Percentiles rank a stretch among this genome's conserved stretches.
phyloP scores from a whole-genome alignment of 2,888 invertebrate species.

The Aromia moschata region DNA sequence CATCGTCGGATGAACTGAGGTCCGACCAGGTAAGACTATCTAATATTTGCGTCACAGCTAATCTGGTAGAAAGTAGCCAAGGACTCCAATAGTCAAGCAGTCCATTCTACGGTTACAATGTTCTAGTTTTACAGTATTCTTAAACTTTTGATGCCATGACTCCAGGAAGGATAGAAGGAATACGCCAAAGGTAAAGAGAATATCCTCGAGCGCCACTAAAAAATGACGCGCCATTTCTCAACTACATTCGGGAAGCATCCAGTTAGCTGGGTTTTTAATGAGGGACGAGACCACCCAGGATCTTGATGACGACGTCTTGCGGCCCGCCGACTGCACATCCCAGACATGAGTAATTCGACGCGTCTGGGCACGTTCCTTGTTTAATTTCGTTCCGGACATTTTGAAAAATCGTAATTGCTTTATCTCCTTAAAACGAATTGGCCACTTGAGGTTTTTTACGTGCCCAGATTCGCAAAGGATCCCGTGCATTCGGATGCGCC shows the following conservation, averaged over 20 bases:
- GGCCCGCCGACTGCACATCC: background rate
- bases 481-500: background rate
- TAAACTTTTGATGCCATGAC: too few relatives aligned
- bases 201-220: too few relatives aligned
- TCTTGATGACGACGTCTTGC: conserved; percentile 10
- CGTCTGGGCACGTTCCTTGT: conserved; percentile 56
- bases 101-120: too few relatives aligned
- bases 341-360: conserved; percentile 48
- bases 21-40: too few relatives aligned
- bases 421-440: conserved; percentile 60
- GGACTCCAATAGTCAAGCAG: too few relatives aligned
- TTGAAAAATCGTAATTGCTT: conserved; percentile 63
- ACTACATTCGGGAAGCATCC: background rate
- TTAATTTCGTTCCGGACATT: conserved; percentile 59
- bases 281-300: conserved; percentile 6
- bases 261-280: conserved; percentile 5
- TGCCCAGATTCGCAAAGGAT: conserved; percentile 46
- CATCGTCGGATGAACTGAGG: too few relatives aligned
- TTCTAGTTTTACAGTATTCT: too few relatives aligned
- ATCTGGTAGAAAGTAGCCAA: too few relatives aligned
- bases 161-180: too few relatives aligned
- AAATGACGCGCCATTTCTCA: background rate
- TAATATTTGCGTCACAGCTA: too few relatives aligned
- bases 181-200: too few relatives aligned
- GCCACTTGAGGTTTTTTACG: conserved; percentile 61